Evolutionary conservation across 2,797 vertebrate species (phyloP).

Genomic region (Pterois miles): DNA sequence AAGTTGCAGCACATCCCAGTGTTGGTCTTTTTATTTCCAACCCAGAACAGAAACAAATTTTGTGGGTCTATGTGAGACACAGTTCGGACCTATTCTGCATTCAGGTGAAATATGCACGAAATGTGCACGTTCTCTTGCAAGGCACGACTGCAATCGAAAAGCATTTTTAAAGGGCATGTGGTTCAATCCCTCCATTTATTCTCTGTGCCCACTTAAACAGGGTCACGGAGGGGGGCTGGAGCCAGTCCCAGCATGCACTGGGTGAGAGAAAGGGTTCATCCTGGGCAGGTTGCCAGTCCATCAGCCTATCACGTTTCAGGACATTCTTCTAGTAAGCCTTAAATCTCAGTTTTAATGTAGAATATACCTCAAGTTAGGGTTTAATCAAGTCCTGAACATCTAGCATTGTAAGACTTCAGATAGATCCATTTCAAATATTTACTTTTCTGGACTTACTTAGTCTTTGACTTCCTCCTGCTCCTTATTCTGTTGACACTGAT

Average conservation of each 20-base stretch:
- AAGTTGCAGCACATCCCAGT: neutral
- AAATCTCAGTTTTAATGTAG: neutral
- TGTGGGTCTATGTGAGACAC: constrained; percentile 1
- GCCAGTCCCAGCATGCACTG: constrained; percentile 9
- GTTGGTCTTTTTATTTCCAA: constrained; percentile 2
- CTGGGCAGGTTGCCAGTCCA: constrained; percentile 6
- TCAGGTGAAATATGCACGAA: constrained; percentile 20
- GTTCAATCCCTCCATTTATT: constrained; percentile 33
- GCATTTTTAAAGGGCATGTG: constrained; percentile 22
- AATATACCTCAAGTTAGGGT: neutral
- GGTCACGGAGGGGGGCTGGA: neutral
- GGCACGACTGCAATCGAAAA: constrained; percentile 21
- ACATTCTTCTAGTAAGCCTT: neutral
- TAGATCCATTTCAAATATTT: neutral
- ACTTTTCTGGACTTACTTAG: neutral
- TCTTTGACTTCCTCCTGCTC: neutral
- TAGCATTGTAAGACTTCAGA: neutral
- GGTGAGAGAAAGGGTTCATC: constrained; percentile 9
- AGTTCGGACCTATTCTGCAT: neutral
- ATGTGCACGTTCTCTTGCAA: constrained; percentile 2
- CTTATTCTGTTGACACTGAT: constrained; percentile 6
- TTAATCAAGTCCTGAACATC: neutral
- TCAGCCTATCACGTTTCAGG: constrained; percentile 20
- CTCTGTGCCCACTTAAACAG: constrained; percentile 7
- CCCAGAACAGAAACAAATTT: constrained; percentile 7